These are phyloP conservation scores for Drosophila rubida DNA, from an alignment of 2,888 invertebrate species.

Conservation along the genomic window DNA sequence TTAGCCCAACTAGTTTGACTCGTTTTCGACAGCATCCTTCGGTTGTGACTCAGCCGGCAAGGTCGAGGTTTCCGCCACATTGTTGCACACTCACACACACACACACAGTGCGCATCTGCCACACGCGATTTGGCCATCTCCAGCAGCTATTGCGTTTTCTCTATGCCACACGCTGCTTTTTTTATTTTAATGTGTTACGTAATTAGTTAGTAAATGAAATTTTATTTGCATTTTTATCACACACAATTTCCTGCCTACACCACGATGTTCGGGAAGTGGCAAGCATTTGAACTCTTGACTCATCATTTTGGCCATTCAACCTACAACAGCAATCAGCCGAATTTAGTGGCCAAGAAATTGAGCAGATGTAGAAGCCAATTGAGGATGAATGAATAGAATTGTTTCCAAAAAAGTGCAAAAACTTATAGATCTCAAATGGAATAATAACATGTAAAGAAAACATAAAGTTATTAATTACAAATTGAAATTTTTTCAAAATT, in stretches of 20 bases:
- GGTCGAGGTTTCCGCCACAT: constrained; percentile 62
- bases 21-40: constrained; percentile 60
- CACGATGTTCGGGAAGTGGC: constrained; percentile 50
- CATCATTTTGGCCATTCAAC: constrained; percentile 34
- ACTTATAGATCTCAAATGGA: not conserved
- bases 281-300: constrained; percentile 63
- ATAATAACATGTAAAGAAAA: too few species aligned
- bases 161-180: constrained; percentile 48
- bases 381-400: not conserved
- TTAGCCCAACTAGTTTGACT: constrained; percentile 68
- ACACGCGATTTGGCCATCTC: constrained; percentile 51
- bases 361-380: not conserved
- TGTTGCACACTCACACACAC: constrained; percentile 17
- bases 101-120: constrained; percentile 50
- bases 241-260: constrained; percentile 67
- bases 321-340: not conserved
- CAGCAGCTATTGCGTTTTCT: constrained; percentile 57
- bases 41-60: constrained; percentile 37
- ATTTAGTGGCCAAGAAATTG: not conserved
- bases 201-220: constrained; percentile 59
- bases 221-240: constrained; percentile 67
- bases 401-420: not conserved
- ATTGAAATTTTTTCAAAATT: too few species aligned
- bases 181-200: constrained; percentile 63
- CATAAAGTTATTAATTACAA: too few species aligned